Percentiles rank a stretch among this genome's conserved stretches.
Conservation (phyloP, 2,797 vertebrate species). For the Smutsia gigantea region DNA sequence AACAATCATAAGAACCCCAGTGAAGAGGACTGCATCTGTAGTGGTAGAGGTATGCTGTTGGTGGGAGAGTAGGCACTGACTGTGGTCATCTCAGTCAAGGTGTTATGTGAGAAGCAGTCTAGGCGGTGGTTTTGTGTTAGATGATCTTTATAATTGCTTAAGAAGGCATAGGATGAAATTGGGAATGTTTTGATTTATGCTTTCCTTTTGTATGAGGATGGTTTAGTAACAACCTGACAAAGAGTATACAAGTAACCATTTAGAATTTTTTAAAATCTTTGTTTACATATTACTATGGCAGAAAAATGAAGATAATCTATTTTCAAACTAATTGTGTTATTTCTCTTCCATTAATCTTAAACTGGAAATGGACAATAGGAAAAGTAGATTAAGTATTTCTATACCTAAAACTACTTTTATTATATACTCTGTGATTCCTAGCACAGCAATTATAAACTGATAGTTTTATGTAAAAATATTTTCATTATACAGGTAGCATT, state of each 20-base stretch:
- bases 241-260: neutral
- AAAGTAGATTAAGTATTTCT: slow-evolving; percentile 42
- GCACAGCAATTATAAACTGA: slow-evolving; percentile 45
- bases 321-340: slow-evolving; percentile 44
- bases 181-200: neutral
- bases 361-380: slow-evolving; percentile 30
- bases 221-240: neutral
- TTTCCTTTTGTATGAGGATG: slow-evolving; percentile 26
- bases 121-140: neutral
- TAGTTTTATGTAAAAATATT: slow-evolving; percentile 62
- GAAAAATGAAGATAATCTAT: slow-evolving; percentile 31
- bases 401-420: neutral
- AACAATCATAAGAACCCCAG: neutral
- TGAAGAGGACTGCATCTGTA: neutral
- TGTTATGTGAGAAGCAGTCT: neutral
- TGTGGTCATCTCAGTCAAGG: neutral
- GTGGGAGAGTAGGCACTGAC: neutral
- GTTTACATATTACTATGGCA: slow-evolving; percentile 16
- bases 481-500: slow-evolving; percentile 46
- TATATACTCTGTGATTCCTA: neutral
- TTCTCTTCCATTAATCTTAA: slow-evolving; percentile 18
- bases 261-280: slow-evolving; percentile 3
- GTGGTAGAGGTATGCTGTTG: neutral
- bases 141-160: neutral
- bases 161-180: neutral